Evolutionary conservation across 2,797 vertebrate species (phyloP).

Genomic region (Spinus olivaceus): DNA sequence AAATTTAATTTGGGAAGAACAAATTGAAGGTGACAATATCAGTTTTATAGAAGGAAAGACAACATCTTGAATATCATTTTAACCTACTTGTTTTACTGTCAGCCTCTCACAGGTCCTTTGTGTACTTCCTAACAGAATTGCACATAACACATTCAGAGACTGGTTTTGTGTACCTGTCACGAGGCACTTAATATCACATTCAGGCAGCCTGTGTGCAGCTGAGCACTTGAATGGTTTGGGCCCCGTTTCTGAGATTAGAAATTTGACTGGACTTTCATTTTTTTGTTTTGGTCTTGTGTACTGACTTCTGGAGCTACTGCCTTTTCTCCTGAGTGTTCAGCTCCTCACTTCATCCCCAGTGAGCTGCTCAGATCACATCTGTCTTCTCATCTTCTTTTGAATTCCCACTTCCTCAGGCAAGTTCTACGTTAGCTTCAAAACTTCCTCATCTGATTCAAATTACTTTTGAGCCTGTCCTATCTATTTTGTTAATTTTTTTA

Average conservation of each 20-base stretch:
- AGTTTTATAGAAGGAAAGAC: background rate
- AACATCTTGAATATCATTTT: background rate
- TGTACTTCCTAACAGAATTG: background rate
- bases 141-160: background rate
- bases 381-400: background rate
- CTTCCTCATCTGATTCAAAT: background rate
- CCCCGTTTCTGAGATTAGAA: background rate
- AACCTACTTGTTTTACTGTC: background rate
- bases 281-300: background rate
- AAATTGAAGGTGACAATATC: background rate
- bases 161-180: background rate
- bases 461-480: background rate
- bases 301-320: background rate
- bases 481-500: conserved; percentile 20
- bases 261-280: background rate
- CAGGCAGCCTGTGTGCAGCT: background rate
- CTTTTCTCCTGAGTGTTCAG: background rate
- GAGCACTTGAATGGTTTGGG: background rate
- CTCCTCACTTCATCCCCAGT: background rate
- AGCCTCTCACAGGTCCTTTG: background rate
- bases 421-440: background rate
- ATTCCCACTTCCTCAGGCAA: background rate
- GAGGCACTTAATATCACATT: background rate
- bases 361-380: background rate
- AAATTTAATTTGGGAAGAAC: background rate